A percentile compares a stretch with the other conserved stretches of the same genome.
Evolutionary conservation across 53 echinoderm and acorn worm species (phyloP).

Genomic region (Holothuria leucospilota): DNA sequence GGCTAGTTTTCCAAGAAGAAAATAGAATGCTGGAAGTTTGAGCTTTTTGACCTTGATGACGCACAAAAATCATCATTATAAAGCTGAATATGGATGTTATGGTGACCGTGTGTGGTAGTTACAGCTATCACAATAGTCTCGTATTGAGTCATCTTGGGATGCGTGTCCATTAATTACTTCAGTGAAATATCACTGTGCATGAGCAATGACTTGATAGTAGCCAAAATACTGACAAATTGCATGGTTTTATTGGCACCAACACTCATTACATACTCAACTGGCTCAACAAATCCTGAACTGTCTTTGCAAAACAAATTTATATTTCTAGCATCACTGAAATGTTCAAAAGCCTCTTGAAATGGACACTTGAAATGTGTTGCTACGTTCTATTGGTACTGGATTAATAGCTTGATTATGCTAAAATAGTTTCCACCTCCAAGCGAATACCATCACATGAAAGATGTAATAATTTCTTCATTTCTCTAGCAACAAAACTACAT

Average conservation of each 20-base stretch:
- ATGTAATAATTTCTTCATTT: too few relatives aligned
- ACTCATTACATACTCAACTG: slow-evolving; percentile 30
- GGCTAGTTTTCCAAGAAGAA: slow-evolving; percentile 12
- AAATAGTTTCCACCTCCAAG: too few relatives aligned
- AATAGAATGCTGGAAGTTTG: slow-evolving; percentile 43
- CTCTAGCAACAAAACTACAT: too few relatives aligned
- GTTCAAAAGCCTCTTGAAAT: slow-evolving; percentile 23
- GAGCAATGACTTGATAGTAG: slow-evolving; percentile 6
- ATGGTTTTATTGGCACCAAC: neutral
- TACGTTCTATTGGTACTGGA: neutral
- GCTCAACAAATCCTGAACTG: slow-evolving; percentile 19
- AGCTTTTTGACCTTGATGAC: slow-evolving; percentile 19
- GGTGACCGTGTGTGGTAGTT: neutral
- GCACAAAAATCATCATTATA: neutral
- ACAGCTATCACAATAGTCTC: neutral
- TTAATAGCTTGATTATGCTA: neutral
- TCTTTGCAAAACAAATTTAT: slow-evolving; percentile 6
- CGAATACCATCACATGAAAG: too few relatives aligned
- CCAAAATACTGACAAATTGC: slow-evolving; percentile 34
- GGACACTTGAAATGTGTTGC: neutral
- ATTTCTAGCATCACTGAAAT: slow-evolving; percentile 28
- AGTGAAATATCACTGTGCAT: slow-evolving; percentile 1
- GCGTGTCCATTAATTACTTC: slow-evolving; percentile 40
- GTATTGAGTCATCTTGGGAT: slow-evolving; percentile 6
- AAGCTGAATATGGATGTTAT: too few relatives aligned